Evolutionary conservation across 2,113 vertebrate genomes (phyloP), one percentile per base, ranked within the genome.

Genomic region (Urocolius indicus): DNA sequence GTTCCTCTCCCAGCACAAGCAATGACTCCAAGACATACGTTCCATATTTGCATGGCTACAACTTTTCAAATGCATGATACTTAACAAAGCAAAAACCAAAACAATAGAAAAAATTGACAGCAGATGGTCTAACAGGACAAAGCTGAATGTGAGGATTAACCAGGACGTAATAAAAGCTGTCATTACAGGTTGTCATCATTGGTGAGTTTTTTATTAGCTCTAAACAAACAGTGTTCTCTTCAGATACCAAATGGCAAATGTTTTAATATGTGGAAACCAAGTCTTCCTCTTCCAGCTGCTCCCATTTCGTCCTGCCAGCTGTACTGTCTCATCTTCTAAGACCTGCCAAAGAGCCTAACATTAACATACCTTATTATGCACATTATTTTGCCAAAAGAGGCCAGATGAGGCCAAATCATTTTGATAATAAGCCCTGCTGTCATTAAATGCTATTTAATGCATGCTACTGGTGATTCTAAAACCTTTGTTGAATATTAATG

Each of bases 241-340:
- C 95, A 96, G 97, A 96, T 95, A 97, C 91, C 96, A 98, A 98
- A 97, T 97, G 96, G 97, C 97, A 97, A 94, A 91, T 26, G 74
- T 38, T 97, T 95, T 96, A 96, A 97, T 87, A 86, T 68, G 90
- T 66, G 95, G 97, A 91, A 78, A 91, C 75, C 84, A 66, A 85
- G 91, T 95, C 94, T 96, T 96, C 87, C 84, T 90, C 86, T 93
- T 97, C 95, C 97, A 97, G 97, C 97, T 98, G 97, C 89, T 96
- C 95, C 36, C 24, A 30, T 84, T 94, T 83, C 23, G 1, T 94
- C 85, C 93, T 89, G 91, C 97, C 98, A 98, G 97, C 96, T 97
- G 96, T 88, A 87, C 76, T 41, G 71, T 95, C 84, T 97, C 96
- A 81, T 95, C 95, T 94, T 49, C 61, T 78, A 93, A 91, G 96